Evolutionary conservation across 2,797 vertebrate genomes (phyloP).

Genomic region (Todus mexicanus): DNA sequence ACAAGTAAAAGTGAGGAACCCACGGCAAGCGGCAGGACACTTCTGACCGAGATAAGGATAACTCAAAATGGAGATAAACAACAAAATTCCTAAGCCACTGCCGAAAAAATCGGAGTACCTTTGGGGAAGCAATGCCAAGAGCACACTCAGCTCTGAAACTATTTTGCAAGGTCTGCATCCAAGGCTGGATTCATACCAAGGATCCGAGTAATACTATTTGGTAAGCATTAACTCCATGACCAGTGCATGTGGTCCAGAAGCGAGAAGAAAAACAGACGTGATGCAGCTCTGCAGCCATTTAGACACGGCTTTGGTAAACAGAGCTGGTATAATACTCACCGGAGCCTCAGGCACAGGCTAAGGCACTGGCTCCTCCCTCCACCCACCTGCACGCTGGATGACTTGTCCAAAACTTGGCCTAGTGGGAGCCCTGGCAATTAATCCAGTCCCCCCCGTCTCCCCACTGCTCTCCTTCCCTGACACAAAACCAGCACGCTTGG

Average conservation of each 20-base stretch:
- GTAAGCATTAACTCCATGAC: slow-evolving; percentile 7
- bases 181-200: slow-evolving; percentile 3
- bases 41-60: not conserved
- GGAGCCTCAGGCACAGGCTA: not conserved
- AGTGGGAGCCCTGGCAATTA: not conserved
- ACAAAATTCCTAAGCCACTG: not conserved
- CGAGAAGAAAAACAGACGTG: slow-evolving; percentile 24
- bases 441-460: not conserved
- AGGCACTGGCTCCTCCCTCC: slow-evolving; percentile 33
- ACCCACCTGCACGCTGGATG: slow-evolving; percentile 23
- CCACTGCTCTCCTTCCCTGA: not conserved
- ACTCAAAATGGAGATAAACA: not conserved
- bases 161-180: not conserved
- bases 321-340: slow-evolving; percentile 9
- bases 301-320: slow-evolving; percentile 32
- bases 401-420: slow-evolving; percentile 7
- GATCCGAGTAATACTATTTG: not conserved
- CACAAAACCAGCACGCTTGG: not conserved
- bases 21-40: not conserved
- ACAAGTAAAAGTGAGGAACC: not conserved
- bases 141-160: not conserved
- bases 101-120: slow-evolving; percentile 18
- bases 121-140: not conserved
- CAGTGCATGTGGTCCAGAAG: not conserved
- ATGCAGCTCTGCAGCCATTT: slow-evolving; percentile 23